phyloP scores from a whole-genome alignment of 2,113 vertebrate genomes.

The Ahaetulla prasina region DNA sequence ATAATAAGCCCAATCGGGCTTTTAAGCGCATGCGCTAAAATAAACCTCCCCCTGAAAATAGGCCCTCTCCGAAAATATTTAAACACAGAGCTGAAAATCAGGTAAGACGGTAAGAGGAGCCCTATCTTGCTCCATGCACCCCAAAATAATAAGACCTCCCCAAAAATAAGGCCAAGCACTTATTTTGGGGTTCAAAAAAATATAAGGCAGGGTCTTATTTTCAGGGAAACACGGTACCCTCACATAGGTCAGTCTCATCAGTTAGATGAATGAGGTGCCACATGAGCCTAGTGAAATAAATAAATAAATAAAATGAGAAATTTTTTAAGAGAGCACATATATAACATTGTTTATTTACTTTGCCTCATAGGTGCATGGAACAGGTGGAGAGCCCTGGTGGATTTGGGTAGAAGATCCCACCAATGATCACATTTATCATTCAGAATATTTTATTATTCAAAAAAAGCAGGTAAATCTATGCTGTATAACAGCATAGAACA shows the following conservation, averaged over 20 bases:
- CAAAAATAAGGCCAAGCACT: too few relatives aligned
- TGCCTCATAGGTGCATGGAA: conserved; percentile 84
- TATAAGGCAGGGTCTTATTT: too few relatives aligned
- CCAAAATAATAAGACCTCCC: too few relatives aligned
- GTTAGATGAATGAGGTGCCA: neutral
- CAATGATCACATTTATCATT: conserved; percentile 98
- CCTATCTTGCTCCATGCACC: too few relatives aligned
- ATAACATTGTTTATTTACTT: conserved; percentile 31
- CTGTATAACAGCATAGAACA: conserved; percentile 22
- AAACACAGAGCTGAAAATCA: too few relatives aligned
- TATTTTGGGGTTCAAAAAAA: too few relatives aligned
- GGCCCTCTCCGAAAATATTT: too few relatives aligned
- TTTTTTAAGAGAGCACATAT: neutral
- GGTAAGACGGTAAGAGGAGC: too few relatives aligned
- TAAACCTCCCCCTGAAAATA: too few relatives aligned
- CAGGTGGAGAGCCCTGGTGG: conserved; percentile 97
- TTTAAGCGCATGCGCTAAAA: too few relatives aligned
- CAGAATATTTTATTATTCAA: conserved; percentile 94
- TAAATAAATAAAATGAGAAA: neutral
- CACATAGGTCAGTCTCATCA: neutral
- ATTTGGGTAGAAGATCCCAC: conserved; percentile 97
- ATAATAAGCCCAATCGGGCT: too few relatives aligned
- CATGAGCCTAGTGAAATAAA: neutral
- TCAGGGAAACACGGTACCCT: too few relatives aligned
- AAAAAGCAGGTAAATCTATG: conserved; percentile 87